Evolutionary conservation across 53 echinoderm and acorn worm species (phyloP), one percentile per base, ranked within the genome.

Genomic region (Astropecten irregularis): DNA sequence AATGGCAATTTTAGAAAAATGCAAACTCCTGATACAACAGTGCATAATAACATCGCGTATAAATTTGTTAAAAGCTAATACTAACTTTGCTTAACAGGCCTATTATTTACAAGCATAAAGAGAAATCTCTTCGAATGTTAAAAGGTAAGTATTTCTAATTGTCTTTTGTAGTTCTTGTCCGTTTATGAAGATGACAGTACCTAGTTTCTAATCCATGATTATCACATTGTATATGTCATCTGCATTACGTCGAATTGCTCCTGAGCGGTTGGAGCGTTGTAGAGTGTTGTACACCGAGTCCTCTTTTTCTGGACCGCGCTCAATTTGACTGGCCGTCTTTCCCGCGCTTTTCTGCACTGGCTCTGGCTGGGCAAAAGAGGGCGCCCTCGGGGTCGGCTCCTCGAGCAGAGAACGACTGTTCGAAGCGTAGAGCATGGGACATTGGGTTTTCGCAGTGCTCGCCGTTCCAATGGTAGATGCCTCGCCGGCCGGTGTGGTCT

Each of bases 141-240:
- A n/a, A n/a, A n/a, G n/a, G n/a, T n/a, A n/a, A n/a, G n/a, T n/a
- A n/a, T n/a, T n/a, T n/a, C n/a, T n/a, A n/a, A n/a, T n/a, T n/a
- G n/a, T n/a, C n/a, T n/a, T n/a, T n/a, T n/a, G n/a, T n/a, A n/a
- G n/a, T n/a, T n/a, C n/a, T n/a, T n/a, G n/a, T n/a, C n/a, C n/a
- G n/a, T n/a, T n/a, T n/a, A n/a, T n/a, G n/a, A n/a, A n/a, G n/a
- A n/a, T n/a, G n/a, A n/a, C n/a, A n/a, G n/a, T n/a, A n/a, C n/a
- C n/a, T n/a, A n/a, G 1, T 3, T 57, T 46, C 71, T 71, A 79
- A 21, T 79, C 79, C 62, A 79, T 30, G 31, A 34, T 4, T 7
- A 79, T 55, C 49, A 62, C 62, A 79, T 79, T 79, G 38, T 79
- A 79, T 3, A 79, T 49, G 11, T 79, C 79, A 40, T n/a, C n/a